These are phyloP conservation scores for Pterocles orientalis DNA, from an alignment of 2,113 vertebrate genomes.

Conservation along the genomic window DNA sequence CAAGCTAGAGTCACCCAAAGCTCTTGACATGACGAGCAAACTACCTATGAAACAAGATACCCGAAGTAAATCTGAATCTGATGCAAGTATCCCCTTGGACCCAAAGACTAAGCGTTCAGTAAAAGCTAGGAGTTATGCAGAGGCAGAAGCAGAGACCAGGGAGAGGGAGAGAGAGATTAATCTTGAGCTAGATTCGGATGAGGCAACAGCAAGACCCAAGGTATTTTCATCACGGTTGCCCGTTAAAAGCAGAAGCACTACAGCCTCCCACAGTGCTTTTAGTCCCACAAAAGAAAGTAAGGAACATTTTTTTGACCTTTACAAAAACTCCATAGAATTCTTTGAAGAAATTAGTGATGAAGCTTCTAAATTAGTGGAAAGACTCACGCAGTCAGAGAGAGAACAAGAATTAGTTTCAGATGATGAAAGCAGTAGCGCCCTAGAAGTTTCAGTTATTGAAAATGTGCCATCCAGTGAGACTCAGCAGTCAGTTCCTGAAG, in stretches of 20 bases:
- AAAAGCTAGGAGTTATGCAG: constrained; percentile 86
- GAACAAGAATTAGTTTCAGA: constrained; percentile 90
- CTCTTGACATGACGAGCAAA: constrained; percentile 64
- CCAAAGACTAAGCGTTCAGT: constrained; percentile 77
- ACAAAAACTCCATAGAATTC: constrained; percentile 89
- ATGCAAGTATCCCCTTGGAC: constrained; percentile 78
- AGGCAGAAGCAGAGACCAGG: constrained; percentile 79
- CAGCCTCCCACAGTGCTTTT: constrained; percentile 59
- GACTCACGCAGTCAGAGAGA: constrained; percentile 88
- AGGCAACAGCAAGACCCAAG: constrained; percentile 81
- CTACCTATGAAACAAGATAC: constrained; percentile 76
- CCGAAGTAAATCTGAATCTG: constrained; percentile 91
- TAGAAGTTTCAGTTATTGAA: constrained; percentile 93
- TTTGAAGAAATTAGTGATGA: constrained; percentile 96
- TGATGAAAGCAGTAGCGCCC: constrained; percentile 92
- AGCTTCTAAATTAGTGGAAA: constrained; percentile 93
- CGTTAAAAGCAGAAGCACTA: constrained; percentile 83
- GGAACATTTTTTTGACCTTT: constrained; percentile 82
- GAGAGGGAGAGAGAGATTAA: constrained; percentile 74
- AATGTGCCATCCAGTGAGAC: constrained; percentile 86
- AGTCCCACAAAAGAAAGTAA: constrained; percentile 84
- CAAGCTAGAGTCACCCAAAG: constrained; percentile 70
- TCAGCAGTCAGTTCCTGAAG: constrained; percentile 90
- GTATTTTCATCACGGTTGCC: constrained; percentile 88
- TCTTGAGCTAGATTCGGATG: constrained; percentile 81